Percentiles rank a stretch among this genome's conserved stretches.
These are phyloP conservation scores for Toxotes chatareus DNA, from an alignment of 2,113 vertebrate genomes.

Conservation along the genomic window DNA sequence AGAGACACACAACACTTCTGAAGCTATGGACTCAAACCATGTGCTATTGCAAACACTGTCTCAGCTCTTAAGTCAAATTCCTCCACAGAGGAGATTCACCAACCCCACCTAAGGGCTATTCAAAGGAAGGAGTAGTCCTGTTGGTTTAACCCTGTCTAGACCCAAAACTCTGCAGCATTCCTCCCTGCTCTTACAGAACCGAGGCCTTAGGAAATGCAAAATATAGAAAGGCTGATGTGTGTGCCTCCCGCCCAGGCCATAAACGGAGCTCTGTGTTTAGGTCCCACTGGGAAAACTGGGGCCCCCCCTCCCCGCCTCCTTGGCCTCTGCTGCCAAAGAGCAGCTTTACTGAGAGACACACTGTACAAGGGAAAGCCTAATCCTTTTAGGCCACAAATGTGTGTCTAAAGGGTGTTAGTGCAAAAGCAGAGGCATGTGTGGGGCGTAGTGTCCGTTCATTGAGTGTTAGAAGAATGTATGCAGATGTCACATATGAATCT, in stretches of 20 bases:
- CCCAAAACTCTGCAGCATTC: constrained; percentile 56
- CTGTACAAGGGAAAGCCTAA: constrained; percentile 64
- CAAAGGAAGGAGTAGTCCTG: constrained; percentile 47
- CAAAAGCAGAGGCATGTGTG: constrained; percentile 39
- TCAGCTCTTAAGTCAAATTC: constrained; percentile 41
- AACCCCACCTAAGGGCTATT: constrained; percentile 32
- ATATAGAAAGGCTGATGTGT: constrained; percentile 71
- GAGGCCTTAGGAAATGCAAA: constrained; percentile 57
- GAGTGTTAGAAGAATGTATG: constrained; percentile 35
- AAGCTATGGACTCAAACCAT: constrained; percentile 5
- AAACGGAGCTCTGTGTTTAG: constrained; percentile 76
- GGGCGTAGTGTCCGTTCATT: constrained; percentile 48
- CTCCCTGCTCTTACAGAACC: constrained; percentile 33
- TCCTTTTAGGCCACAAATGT: constrained; percentile 59
- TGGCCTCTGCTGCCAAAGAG: constrained; percentile 63
- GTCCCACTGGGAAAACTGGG: constrained; percentile 62
- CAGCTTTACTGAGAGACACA: constrained; percentile 64
- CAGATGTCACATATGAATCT: constrained; percentile 32
- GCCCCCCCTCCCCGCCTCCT: constrained; percentile 38
- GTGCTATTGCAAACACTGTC: constrained; percentile 38
- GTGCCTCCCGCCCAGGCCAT: constrained; percentile 67
- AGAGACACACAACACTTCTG: constrained; percentile 5
- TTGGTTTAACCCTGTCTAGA: constrained; percentile 64
- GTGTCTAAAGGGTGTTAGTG: constrained; percentile 67
- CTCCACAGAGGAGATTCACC: constrained; percentile 39